Conservation (phyloP, 2,888 invertebrate genomes). For the Leucophenga montana region DNA sequence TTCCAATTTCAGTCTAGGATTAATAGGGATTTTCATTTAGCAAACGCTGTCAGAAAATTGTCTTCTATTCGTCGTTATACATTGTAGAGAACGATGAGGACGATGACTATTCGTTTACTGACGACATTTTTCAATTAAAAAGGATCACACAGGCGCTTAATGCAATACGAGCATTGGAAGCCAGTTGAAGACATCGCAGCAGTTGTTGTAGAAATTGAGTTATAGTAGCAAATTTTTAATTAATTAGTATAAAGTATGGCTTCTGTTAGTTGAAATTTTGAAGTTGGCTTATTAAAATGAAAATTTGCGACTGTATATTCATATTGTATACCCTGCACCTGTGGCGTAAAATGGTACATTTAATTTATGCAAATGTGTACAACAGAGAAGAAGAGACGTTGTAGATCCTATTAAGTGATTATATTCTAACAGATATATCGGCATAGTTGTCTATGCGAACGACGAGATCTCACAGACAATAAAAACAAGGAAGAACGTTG, state of each 20-base stretch:
- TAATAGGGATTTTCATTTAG: conserved; percentile 60
- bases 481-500: too few species aligned
- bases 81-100: neutral
- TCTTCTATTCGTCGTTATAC: conserved; percentile 16
- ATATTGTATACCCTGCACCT: too few species aligned
- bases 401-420: too few species aligned
- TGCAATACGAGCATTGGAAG: conserved; percentile 42
- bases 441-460: too few species aligned
- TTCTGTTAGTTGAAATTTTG: neutral
- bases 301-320: too few species aligned
- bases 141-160: conserved; percentile 66
- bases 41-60: conserved; percentile 26
- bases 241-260: neutral
- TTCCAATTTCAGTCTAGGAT: conserved; percentile 69
- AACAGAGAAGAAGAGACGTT: too few species aligned
- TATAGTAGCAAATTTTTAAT: conserved; percentile 1
- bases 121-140: conserved; percentile 70
- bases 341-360: too few species aligned
- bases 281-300: neutral
- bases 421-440: too few species aligned
- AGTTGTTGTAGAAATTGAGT: too few species aligned
- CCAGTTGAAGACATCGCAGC: too few species aligned
- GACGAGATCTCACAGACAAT: too few species aligned
- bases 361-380: too few species aligned
- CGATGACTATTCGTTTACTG: conserved; percentile 45